Base-by-base conservation (phyloP, 2,797 vertebrate genomes). In the Oreochromis mossambicus region DNA sequence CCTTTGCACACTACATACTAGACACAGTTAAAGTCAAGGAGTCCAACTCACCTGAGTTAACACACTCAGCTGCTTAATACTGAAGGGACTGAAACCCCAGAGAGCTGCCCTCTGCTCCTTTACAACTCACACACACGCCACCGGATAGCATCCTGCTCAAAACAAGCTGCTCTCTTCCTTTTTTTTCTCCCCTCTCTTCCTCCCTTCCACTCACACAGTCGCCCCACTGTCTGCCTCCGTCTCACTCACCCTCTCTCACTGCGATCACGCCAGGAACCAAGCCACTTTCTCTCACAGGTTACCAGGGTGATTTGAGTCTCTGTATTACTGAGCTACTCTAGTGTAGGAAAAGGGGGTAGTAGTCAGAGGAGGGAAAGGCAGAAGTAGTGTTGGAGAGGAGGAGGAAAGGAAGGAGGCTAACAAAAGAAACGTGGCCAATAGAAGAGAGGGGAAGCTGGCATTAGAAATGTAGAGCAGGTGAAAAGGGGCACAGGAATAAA, bases 211-310 rank as follows among this genome's bases (percentile, higher is more conserved):
- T 81, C 77, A 88, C 84, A 89, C 84, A 87, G 90, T 91, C 21
- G 12, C 56, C 81, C 80, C 80, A 87, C 84, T 93, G 86, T 91
- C 85, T 88, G 48, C 68, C 91, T 88, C 85, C 7, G 80, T 89
- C 88, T 88, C 93, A 88, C 88, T 87, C 86, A 32, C 82, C 50
- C 88, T 87, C 91, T 83, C 88, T 90, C 78, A 13, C 86, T 77
- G 56, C 2, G 10, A 80, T 78, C 56, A 21, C 84, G 92, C 94
- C 92, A 94, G 94, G 85, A 90, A 81, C 89, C 90, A 48, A 82
- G 93, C 77, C 91, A 90, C 92, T 94, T 92, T 92, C 86, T 87
- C 90, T 91, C 84, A 77, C 88, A 95, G 94, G 95, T 96, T 96
- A 95, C 96, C 96, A 94, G 80, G 93, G 95, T 93, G 94, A 96